Base-by-base conservation (phyloP, 2,113 vertebrate genomes). In the Gadus chalcogrammus region DNA sequence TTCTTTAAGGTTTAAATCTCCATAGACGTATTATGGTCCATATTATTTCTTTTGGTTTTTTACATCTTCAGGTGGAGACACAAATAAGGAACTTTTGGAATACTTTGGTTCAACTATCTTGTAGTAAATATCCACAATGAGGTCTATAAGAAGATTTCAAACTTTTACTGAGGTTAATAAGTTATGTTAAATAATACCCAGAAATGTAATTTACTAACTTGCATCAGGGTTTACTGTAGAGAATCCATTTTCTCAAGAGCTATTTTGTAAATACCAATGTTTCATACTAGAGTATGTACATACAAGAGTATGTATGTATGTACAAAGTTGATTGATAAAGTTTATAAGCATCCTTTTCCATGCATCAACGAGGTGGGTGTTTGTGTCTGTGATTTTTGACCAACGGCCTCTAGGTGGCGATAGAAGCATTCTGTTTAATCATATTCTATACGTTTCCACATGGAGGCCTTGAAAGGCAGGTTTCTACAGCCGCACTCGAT, bases 241-340 rank as follows among this genome's bases (percentile, higher is more conserved):
- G 78, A 85, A 85, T 78, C 31, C 4, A 28, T 70, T 74, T 48
- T 80, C 71, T 78, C 61, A 79, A 86, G 75, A 82, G 78, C 78
- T 87, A 82, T 87, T 88, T 88, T 90, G 88, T 90, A 92, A 86
- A 91, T 91, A 89, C 65, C 61, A 80, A 68, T 88, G 76, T 88
- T 92, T 92, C 90, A 91, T 92, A 92, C 87, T 80, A 84, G 64
- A 91, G 76, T 84, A 79, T 92, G 90, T 20, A 20, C 20, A 20
- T 20, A 20, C 20, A 20, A 20, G 20, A 20, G 20, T 93, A 20
- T 20, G 20, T 20, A 91, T 84, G 90, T 92, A 92, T 89, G 92
- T 91, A 91, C 62, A 88, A 85, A 89, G 78, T 82, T 80, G 77
- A 87, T 88, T 85, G 91, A 88, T 93, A 93, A 93, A 91, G 85